phyloP scores from a whole-genome alignment of 1,140 invertebrate genomes.

The Amyelois transitella region DNA sequence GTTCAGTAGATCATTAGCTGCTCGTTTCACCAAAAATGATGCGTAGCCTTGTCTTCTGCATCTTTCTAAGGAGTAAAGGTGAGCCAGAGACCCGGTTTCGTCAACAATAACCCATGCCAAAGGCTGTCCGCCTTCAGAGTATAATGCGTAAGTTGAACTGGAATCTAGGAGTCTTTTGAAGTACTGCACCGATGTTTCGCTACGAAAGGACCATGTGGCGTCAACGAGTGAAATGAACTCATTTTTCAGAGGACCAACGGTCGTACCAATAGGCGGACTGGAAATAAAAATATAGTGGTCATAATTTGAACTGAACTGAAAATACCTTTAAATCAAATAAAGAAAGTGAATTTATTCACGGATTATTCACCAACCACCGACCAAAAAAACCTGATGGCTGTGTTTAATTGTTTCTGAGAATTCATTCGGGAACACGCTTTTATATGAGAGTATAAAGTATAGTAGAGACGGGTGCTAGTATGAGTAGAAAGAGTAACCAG shows the following conservation, averaged over 20 bases:
- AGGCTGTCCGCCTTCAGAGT: conserved; percentile 21
- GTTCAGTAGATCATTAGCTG: conserved; percentile 21
- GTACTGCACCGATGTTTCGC: conserved; percentile 7
- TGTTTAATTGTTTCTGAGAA: no score
- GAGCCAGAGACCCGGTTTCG: conserved; percentile 21
- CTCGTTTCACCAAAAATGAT: conserved; percentile 29
- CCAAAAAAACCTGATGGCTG: no score
- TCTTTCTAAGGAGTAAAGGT: conserved; percentile 29
- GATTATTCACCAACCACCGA: no score
- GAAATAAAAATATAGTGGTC: neutral
- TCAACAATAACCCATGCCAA: conserved; percentile 24
- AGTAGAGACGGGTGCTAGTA: no score
- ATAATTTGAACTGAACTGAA: no score
- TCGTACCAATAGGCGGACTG: conserved; percentile 21
- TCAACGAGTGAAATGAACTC: conserved; percentile 29
- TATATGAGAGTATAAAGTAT: no score
- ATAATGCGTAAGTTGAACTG: conserved; percentile 23
- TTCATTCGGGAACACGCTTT: no score
- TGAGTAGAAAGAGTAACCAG: no score
- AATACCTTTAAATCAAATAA: no score
- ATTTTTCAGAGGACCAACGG: conserved; percentile 18
- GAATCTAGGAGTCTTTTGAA: conserved; percentile 23
- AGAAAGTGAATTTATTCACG: no score
- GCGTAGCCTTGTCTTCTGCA: conserved; percentile 36
- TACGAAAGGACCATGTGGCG: conserved; percentile 27